Conservation (phyloP, 37 sponge, comb jelly and placozoan species). For the Ephydatia muelleri region DNA sequence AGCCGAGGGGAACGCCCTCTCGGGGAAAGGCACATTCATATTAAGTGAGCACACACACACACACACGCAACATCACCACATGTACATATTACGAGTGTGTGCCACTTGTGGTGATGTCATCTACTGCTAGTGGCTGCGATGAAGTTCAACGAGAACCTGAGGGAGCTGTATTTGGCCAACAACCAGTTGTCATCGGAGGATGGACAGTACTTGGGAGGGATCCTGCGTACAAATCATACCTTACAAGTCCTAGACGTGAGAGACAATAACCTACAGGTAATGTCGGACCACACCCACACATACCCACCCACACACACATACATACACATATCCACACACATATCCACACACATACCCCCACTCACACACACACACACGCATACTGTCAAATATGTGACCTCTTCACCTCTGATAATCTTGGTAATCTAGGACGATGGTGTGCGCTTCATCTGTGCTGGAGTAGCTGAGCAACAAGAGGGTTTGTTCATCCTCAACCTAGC, state of each 20-base stretch:
- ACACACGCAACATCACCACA: neutral
- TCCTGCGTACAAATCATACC: conserved; percentile 77
- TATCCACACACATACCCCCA: neutral
- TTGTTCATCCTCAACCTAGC: conserved; percentile 55
- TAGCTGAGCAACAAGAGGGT: conserved; percentile 82
- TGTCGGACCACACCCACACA: neutral
- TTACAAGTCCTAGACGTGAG: conserved; percentile 75
- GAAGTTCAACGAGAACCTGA: conserved; percentile 85
- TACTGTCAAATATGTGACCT: neutral
- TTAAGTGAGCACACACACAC: conserved; percentile 60
- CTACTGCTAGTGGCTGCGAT: conserved; percentile 81
- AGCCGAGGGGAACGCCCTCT: conserved; percentile 75
- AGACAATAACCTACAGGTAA: conserved; percentile 82
- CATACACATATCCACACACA: no score
- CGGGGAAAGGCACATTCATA: conserved; percentile 86
- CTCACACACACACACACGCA: neutral
- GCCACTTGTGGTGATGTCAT: neutral
- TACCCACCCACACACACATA: no score
- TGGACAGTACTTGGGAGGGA: conserved; percentile 73
- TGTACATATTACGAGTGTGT: neutral
- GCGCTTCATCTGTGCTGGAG: conserved; percentile 73
- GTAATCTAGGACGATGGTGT: conserved; percentile 65
- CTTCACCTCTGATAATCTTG: neutral
- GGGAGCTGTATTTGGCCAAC: conserved; percentile 74
- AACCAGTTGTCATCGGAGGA: conserved; percentile 85